Percentiles rank a stretch among this genome's conserved stretches.
These are phyloP conservation scores for Mormyrus proboscirostris DNA, from an alignment of 2,797 vertebrate species.

Conservation along the genomic window DNA sequence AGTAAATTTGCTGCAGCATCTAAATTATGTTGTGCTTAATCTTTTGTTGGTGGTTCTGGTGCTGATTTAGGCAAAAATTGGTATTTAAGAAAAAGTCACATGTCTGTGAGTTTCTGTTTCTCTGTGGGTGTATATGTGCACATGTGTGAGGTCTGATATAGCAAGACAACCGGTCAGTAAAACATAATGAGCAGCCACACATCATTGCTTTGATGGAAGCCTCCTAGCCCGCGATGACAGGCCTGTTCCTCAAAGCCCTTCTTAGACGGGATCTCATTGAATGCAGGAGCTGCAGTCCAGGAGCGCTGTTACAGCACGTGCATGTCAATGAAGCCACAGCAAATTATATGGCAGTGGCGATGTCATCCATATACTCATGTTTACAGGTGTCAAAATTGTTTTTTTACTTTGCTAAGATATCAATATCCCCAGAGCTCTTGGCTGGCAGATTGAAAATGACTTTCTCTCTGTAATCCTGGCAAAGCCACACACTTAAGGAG, in stretches of 20 bases:
- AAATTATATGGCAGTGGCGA: conserved; percentile 22
- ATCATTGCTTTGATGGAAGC: neutral
- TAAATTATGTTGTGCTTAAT: neutral
- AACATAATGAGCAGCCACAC: neutral
- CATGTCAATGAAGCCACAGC: conserved; percentile 13
- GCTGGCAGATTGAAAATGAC: conserved; percentile 2
- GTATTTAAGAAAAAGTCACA: neutral
- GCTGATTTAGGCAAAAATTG: neutral
- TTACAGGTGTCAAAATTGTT: conserved; percentile 19
- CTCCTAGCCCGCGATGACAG: neutral
- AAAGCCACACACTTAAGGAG: conserved; percentile 13
- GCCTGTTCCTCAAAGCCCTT: conserved; percentile 37
- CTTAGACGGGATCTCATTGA: conserved; percentile 28
- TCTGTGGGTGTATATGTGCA: neutral
- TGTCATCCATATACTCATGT: conserved; percentile 24
- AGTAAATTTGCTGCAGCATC: neutral
- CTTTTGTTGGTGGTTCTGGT: neutral
- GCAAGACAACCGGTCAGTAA: neutral
- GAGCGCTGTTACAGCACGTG: conserved; percentile 24
- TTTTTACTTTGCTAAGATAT: conserved; percentile 13
- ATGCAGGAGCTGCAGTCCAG: conserved; percentile 42
- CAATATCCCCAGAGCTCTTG: conserved; percentile 17
- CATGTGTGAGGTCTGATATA: neutral
- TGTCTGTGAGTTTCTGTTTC: neutral
- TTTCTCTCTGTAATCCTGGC: neutral